Evolutionary conservation across 2,888 invertebrate genomes (phyloP).

Genomic region (Drosophila leonis): DNA sequence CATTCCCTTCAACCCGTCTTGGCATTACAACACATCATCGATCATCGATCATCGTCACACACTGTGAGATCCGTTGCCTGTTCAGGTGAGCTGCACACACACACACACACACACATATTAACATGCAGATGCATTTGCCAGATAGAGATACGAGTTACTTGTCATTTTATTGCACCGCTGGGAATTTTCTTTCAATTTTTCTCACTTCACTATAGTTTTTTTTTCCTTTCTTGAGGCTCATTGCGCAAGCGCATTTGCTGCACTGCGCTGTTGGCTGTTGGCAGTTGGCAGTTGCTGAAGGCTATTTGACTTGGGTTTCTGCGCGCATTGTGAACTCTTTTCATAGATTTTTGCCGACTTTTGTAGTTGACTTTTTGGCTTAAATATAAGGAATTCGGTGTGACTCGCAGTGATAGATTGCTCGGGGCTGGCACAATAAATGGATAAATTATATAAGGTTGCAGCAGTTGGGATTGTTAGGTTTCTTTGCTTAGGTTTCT

Average conservation of each 20-base stretch:
- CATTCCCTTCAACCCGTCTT: conserved; percentile 19
- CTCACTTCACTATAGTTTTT: background rate
- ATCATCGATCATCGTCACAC: conserved; percentile 69
- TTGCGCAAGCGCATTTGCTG: conserved; percentile 46
- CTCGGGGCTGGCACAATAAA: background rate
- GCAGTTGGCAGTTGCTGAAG: conserved; percentile 23
- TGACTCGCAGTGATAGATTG: conserved; percentile 7
- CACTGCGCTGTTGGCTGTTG: too few relatives aligned
- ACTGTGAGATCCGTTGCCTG: conserved; percentile 20
- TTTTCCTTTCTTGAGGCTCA: conserved; percentile 4
- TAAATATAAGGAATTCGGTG: background rate
- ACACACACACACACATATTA: conserved; percentile 1
- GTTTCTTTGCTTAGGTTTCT: too few relatives aligned
- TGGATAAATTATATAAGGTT: background rate
- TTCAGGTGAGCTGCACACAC: conserved; percentile 59
- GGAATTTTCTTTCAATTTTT: conserved; percentile 32
- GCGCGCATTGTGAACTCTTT: conserved; percentile 24
- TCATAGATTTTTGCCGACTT: conserved; percentile 36
- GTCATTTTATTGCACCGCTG: conserved; percentile 59
- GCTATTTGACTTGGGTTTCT: conserved; percentile 8
- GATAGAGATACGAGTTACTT: conserved; percentile 37
- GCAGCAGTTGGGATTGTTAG: background rate
- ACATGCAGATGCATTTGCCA: conserved; percentile 14
- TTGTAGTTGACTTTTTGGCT: conserved; percentile 42
- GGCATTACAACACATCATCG: conserved; percentile 51